Base-by-base conservation (phyloP, 2,888 invertebrate species). In the Desoria tigrina region DNA sequence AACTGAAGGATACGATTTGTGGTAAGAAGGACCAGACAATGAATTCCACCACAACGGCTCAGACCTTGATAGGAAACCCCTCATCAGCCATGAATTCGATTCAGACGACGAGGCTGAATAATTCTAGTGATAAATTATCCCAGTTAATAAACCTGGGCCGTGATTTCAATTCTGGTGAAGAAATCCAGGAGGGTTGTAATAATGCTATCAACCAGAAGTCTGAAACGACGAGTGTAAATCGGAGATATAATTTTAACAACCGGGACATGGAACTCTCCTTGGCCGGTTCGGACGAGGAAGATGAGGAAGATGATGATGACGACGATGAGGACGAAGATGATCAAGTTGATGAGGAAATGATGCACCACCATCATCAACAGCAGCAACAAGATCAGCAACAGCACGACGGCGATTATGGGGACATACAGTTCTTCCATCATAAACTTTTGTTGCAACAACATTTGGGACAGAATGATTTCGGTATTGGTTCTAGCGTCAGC, bases 341-440 rank as follows among this genome's bases (percentile, higher is more conserved):
- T 39, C 9, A 39, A 9, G 39, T 39, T 39, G 39, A 39, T 39
- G 9, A 39, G 9, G 9, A 39, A 39, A 16, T 11, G 39, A 16
- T 9, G 9, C n/a, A n/a, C n/a, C n/a, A n/a, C n/a, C n/a, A n/a
- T n/a, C 16, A 39, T 39, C 39, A 39, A 16, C 9, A 39, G 9
- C 39, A 39, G 39, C 39, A 39, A 39, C 39, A 39, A 16, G 16
- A 39, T 11, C 9, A 11, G 9, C 39, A 39, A 39, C 39, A 16
- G 16, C 9, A 11, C 39, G 54, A 55, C 23, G 62, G 55, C 21
- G 62, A 62, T 62, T 62, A 55, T 23, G 62, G 56, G 21, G 62
- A 62, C 42, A 54, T 62, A 16, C 62, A 62, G 45, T 62, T 62
- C 45, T 62, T 62, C 53, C 62, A 62, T 42, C 62, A 62, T 26